These are phyloP conservation scores for Diadumene lineata DNA, from an alignment of 92 coral and sea anemone genomes.

Conservation along the genomic window DNA sequence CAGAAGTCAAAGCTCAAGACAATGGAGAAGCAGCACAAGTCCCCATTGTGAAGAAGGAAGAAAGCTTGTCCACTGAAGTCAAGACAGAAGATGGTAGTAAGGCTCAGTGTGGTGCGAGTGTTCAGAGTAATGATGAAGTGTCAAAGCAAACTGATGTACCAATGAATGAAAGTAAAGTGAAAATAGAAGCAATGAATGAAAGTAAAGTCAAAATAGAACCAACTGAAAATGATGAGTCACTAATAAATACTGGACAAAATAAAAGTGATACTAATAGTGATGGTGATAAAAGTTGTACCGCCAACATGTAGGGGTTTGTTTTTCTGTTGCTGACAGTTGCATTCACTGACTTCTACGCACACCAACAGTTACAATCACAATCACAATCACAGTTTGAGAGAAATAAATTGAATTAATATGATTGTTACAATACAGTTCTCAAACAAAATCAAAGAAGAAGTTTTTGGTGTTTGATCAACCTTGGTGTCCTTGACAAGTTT, in stretches of 20 bases:
- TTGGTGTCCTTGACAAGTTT: too few species aligned
- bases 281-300: background rate
- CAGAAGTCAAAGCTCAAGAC: constrained; percentile 28
- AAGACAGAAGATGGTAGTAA: constrained; percentile 6
- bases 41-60: constrained; percentile 15
- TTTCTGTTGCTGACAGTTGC: background rate
- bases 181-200: constrained; percentile 24
- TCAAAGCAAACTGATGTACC: constrained; percentile 31
- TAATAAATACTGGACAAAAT: constrained; percentile 11
- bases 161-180: too few species aligned
- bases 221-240: constrained; percentile 3
- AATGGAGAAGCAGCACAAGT: background rate
- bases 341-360: background rate
- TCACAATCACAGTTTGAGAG: too few species aligned
- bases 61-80: background rate
- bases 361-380: too few species aligned
- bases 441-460: too few species aligned
- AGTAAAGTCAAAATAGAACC: constrained; percentile 14
- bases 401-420: too few species aligned
- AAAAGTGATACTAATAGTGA: constrained; percentile 18
- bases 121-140: constrained; percentile 16
- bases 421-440: too few species aligned
- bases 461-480: too few species aligned
- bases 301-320: background rate
- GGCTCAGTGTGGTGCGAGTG: constrained; percentile 1